Evolutionary conservation across 2,888 invertebrate genomes (phyloP).

Genomic region (Laothoe populi): DNA sequence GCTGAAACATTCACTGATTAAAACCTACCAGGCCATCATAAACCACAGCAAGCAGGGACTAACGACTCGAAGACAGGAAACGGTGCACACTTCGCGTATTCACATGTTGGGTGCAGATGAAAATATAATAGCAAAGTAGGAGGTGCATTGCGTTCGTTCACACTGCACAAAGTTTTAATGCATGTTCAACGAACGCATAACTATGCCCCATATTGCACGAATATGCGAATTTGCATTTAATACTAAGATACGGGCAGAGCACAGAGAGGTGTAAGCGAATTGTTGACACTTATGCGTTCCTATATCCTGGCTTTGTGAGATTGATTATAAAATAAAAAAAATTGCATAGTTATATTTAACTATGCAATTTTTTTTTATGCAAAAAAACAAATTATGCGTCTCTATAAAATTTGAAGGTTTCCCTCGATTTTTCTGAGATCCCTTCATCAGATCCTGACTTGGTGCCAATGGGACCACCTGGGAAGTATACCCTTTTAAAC

Average conservation of each 20-base stretch:
- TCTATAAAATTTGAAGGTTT: too few relatives aligned
- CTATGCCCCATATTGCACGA: slow-evolving; percentile 30
- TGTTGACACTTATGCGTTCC: slow-evolving; percentile 28
- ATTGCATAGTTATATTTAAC: too few relatives aligned
- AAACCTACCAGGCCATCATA: slow-evolving; percentile 16
- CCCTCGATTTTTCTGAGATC: too few relatives aligned
- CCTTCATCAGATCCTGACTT: too few relatives aligned
- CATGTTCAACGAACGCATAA: slow-evolving; percentile 38
- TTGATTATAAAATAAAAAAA: too few relatives aligned
- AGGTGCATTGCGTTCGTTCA: slow-evolving; percentile 34
- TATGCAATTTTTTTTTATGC: too few relatives aligned
- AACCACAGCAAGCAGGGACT: not conserved
- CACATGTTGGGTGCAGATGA: slow-evolving; percentile 24
- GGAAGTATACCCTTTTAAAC: too few relatives aligned
- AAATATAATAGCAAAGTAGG: slow-evolving; percentile 42
- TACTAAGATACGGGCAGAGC: slow-evolving; percentile 4
- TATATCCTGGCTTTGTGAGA: slow-evolving; percentile 25
- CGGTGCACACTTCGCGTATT: not conserved
- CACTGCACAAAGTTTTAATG: slow-evolving; percentile 43
- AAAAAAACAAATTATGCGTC: too few relatives aligned
- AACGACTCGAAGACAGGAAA: slow-evolving; percentile 9
- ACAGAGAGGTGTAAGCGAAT: not conserved
- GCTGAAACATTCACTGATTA: too few relatives aligned
- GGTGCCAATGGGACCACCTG: too few relatives aligned
- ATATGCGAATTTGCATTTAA: slow-evolving; percentile 20